These are phyloP conservation scores for Chaetoderma sp. DNA, from an alignment of 2,888 invertebrate genomes.

Conservation along the genomic window DNA sequence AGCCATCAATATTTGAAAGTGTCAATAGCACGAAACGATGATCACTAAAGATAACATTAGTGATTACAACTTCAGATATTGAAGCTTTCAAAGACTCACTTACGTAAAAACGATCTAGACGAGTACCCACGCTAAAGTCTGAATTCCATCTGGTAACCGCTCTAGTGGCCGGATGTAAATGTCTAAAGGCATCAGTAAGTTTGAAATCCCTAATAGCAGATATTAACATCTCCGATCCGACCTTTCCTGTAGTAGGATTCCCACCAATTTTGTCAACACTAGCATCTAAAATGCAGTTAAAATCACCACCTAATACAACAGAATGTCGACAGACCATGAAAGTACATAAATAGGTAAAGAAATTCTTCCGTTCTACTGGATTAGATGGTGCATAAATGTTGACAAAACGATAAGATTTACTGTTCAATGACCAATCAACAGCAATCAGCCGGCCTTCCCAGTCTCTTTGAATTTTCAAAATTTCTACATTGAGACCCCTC, in stretches of 20 bases:
- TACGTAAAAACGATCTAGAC: too few relatives aligned
- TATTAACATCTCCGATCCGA: background rate
- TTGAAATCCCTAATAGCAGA: background rate
- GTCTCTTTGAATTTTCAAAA: background rate
- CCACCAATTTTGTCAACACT: slow-evolving; percentile 6
- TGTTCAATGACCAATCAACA: background rate
- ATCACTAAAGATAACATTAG: too few relatives aligned
- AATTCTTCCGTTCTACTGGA: background rate
- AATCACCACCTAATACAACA: slow-evolving; percentile 10
- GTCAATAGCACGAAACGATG: background rate
- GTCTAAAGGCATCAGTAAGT: slow-evolving; percentile 3
- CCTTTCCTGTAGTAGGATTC: background rate
- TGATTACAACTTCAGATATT: too few relatives aligned
- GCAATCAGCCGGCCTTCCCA: background rate
- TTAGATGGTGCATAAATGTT: slow-evolving; percentile 5
- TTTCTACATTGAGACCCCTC: background rate
- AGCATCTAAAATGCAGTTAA: slow-evolving; percentile 4
- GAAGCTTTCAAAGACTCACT: too few relatives aligned
- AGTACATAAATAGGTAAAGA: background rate
- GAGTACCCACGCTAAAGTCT: too few relatives aligned
- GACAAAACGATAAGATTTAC: background rate
- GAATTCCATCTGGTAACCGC: slow-evolving; percentile 1
- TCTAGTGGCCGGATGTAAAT: background rate
- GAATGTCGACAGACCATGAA: background rate
- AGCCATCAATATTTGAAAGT: background rate